Evolutionary conservation across 2,888 invertebrate genomes (phyloP).

Genomic region (Tigriopus californicus): DNA sequence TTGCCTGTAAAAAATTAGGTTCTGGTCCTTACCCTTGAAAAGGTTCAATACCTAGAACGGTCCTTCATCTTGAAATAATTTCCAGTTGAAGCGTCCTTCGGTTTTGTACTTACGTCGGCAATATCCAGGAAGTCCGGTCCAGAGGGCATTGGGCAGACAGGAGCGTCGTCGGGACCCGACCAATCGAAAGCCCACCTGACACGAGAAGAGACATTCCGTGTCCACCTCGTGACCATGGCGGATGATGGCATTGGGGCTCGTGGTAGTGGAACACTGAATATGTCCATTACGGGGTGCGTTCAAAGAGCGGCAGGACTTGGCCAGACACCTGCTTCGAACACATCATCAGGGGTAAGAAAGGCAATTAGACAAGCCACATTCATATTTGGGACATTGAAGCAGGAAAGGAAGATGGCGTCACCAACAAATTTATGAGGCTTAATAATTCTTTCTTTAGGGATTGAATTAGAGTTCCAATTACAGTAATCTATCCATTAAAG

Average conservation of each 20-base stretch:
- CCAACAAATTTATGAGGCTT: too few species aligned
- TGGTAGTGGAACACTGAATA: slow-evolving; percentile 30
- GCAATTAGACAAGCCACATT: too few species aligned
- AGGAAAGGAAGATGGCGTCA: too few species aligned
- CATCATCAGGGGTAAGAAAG: too few species aligned
- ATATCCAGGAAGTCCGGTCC: slow-evolving; percentile 45
- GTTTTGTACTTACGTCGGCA: slow-evolving; percentile 38
- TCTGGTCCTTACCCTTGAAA: too few species aligned
- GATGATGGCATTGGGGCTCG: slow-evolving; percentile 15
- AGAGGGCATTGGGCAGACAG: slow-evolving; percentile 44
- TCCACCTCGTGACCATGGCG: slow-evolving; percentile 32
- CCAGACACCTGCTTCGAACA: slow-evolving; percentile 32
- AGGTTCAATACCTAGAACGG: too few species aligned
- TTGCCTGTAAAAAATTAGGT: too few species aligned
- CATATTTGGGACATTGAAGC: too few species aligned
- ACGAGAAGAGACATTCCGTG: slow-evolving; percentile 43
- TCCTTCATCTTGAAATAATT: too few species aligned
- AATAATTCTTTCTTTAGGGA: too few species aligned
- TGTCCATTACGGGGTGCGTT: slow-evolving; percentile 37
- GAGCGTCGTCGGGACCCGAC: slow-evolving; percentile 42
- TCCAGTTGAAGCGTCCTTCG: slow-evolving; percentile 7
- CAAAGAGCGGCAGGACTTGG: slow-evolving; percentile 41
- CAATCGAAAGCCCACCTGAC: slow-evolving; percentile 40
- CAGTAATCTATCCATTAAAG: too few species aligned
- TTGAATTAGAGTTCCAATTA: too few species aligned